A percentile compares a stretch with the other conserved stretches of the same genome.
Conservation (phyloP, 2,113 vertebrate species). For the Grallaria varia region DNA sequence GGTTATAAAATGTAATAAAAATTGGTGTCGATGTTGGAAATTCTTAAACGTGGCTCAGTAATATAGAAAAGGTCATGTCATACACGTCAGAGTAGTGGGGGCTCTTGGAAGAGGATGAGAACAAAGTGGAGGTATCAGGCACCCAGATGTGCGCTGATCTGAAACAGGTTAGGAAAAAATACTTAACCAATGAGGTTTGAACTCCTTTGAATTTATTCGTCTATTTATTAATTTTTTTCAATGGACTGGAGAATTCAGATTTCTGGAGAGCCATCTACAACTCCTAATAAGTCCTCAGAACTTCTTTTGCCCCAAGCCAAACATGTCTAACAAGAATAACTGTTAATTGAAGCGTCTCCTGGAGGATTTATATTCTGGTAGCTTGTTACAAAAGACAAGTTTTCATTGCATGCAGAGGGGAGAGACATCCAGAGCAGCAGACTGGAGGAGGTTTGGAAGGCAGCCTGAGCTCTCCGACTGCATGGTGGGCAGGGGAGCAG, state of each 20-base stretch:
- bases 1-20: not conserved
- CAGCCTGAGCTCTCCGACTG: not conserved
- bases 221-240: not conserved
- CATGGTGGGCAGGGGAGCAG: rapidly evolving
- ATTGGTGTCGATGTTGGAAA: not conserved
- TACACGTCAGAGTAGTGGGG: not conserved
- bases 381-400: not conserved
- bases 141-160: not conserved
- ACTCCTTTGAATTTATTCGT: not conserved
- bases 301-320: constrained; percentile 14
- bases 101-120: not conserved
- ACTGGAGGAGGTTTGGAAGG: not conserved
- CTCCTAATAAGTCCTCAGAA: constrained; percentile 9
- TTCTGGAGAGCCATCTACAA: constrained; percentile 5
- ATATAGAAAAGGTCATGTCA: not conserved
- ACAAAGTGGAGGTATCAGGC: not conserved
- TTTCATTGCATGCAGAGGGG: not conserved
- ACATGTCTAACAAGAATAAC: constrained; percentile 36
- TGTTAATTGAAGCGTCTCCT: constrained; percentile 13
- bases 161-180: constrained; percentile 10
- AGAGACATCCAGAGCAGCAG: not conserved
- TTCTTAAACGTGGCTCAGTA: not conserved
- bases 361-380: constrained; percentile 52
- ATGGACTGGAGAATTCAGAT: not conserved
- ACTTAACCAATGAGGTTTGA: not conserved